These are phyloP conservation scores for Onychostruthus taczanowskii DNA, from an alignment of 2,113 vertebrate genomes.

Conservation along the genomic window DNA sequence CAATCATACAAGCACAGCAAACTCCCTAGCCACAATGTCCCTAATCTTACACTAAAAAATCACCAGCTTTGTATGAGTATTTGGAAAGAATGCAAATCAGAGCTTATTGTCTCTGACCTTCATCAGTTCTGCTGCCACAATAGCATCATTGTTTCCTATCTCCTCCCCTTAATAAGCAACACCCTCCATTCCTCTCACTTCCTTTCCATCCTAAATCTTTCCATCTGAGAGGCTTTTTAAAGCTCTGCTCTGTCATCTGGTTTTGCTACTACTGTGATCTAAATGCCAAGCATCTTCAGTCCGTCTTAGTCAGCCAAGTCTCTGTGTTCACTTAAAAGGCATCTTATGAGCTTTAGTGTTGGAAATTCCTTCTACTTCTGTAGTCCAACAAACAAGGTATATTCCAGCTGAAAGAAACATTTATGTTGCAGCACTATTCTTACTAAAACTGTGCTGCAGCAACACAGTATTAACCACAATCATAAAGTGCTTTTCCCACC, in stretches of 20 bases:
- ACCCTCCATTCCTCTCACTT: constrained; percentile 6
- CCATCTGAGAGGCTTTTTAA: constrained; percentile 1
- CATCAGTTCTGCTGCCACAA: neutral
- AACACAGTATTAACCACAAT: neutral
- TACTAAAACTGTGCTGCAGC: neutral
- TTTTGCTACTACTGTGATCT: neutral
- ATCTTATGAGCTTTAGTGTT: neutral
- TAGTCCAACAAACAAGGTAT: neutral
- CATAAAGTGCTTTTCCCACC: neutral
- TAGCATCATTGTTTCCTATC: constrained; percentile 24
- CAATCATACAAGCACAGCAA: neutral
- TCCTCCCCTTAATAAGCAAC: neutral
- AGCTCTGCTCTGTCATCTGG: constrained; percentile 18
- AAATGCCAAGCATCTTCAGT: neutral
- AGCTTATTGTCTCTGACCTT: constrained; percentile 22
- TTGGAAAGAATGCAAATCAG: constrained; percentile 16
- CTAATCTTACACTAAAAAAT: constrained; percentile 7
- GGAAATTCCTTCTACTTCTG: neutral
- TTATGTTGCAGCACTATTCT: neutral
- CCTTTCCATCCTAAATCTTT: neutral
- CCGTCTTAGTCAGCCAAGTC: neutral
- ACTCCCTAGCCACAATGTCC: neutral
- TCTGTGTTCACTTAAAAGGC: neutral
- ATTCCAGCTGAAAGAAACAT: neutral
- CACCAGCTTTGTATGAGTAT: neutral